phyloP scores from a whole-genome alignment of 2,113 vertebrate species.

The Leptosomus discolor region DNA sequence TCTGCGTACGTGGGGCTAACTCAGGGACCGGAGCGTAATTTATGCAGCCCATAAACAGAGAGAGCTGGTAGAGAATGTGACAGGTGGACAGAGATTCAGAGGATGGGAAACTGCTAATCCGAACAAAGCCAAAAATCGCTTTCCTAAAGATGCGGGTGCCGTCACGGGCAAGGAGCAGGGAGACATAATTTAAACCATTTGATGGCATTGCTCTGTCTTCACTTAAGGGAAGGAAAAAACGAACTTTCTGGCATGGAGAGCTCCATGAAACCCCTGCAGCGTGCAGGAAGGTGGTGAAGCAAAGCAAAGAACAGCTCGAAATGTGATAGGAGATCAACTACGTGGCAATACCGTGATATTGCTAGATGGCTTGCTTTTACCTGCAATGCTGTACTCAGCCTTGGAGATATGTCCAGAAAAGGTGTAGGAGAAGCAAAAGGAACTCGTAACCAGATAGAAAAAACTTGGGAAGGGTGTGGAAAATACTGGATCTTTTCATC shows the following conservation, averaged over 20 bases:
- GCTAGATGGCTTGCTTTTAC: not conserved
- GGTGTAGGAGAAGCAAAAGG: not conserved
- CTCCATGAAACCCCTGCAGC: not conserved
- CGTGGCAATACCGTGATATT: not conserved
- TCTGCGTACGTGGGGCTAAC: rapidly evolving
- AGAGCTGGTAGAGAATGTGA: not conserved
- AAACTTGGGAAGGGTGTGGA: not conserved
- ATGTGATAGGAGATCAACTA: not conserved
- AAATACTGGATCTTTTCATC: not conserved
- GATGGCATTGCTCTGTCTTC: not conserved
- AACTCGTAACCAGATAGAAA: not conserved
- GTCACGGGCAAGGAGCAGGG: not conserved
- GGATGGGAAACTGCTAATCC: not conserved
- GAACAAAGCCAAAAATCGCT: not conserved
- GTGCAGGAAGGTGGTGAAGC: not conserved
- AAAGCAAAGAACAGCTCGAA: not conserved
- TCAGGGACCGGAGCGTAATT: not conserved
- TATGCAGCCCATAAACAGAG: not conserved
- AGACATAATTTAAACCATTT: not conserved
- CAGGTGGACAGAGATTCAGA: not conserved
- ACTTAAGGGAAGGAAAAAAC: not conserved
- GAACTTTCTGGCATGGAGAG: not conserved
- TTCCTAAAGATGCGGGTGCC: not conserved
- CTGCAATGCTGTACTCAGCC: not conserved
- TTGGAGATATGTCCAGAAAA: not conserved